Evolutionary conservation across 2,113 vertebrate genomes (phyloP), one percentile per base, ranked within the genome.

Genomic region (Peucedramus taeniatus): DNA sequence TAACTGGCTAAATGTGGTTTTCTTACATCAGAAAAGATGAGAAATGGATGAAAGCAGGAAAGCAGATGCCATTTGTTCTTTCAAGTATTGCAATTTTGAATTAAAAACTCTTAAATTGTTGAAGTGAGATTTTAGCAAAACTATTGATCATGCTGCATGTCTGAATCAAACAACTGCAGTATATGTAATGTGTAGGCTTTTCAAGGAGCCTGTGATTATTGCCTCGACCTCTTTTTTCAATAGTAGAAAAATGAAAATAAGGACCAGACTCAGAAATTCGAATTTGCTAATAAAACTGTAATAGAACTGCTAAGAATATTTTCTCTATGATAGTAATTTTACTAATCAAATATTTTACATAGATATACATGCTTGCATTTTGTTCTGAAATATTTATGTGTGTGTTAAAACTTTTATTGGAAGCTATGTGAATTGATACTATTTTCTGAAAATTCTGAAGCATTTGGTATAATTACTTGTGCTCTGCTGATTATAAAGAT

Each of bases 321-420:
- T 11, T 30, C 13, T 72, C 8, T 60, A 27, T 15, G 33, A 19
- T 11, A 30, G 13, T 49, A 70, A 35, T 63, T 78, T 71, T 47
- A 74, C 6, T 30, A 63, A 37, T 21, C 1, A 66, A n/a, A 69
- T 9, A 21, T 19, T 0, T 0, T 28, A 51, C 5, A 39, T 35
- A 51, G 31, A 7, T 49, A 16, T 28, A 60, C 39, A 39, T 27
- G 1, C 4, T n/a, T 65, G 2, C 1, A 26, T 37, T 44, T 83
- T 56, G 18, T 13, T 70, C 18, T 59, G 51, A 53, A 47, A 39
- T 24, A 54, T 79, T 65, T 45, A 33, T 24, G 6, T 64, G 4
- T 12, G 13, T 75, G 47, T 82, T 56, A 56, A 81, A 66, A 33
- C 3, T 47, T 64, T 50, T 6, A 13, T 69, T 57, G 13, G 16